Evolutionary conservation across 2,888 invertebrate species (phyloP), one percentile per base, ranked within the genome.

Genomic region (Strigamia maritima): DNA sequence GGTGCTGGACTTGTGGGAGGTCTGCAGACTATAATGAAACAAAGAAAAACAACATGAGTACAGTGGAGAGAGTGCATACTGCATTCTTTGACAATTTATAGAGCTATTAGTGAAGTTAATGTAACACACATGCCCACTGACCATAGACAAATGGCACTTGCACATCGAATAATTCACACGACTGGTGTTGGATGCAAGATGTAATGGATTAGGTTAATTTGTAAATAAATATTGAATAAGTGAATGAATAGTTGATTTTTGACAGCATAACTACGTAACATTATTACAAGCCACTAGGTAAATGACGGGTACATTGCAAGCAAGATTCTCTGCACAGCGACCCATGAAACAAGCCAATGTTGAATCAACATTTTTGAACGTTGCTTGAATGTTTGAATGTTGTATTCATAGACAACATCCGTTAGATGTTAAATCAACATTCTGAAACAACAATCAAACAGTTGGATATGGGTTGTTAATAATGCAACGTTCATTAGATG

Each of bases 61-160:
- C 4, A 44, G 40, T 14, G 19, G 60, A n/a, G n/a, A n/a, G 31
- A 31, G 31, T 31, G 31, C 31, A 31, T 31, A 31, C 31, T 60
- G 60, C 60, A 60, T 60, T 60, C 24, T 60, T 24, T 10, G 60
- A 60, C 60, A 60, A 60, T 60, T 60, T 60, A 60, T 60, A 60
- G 60, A 2, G 24, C 60, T 60, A 60, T 60, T 60, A 60, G 60
- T 60, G 4, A n/a, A 60, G 60, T 60, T 22, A 60, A 60, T 60
- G 60, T n/a, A 60, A 60, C 19, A 60, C 60, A 22, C 60, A 60
- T 60, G 24, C 60, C 60, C 60, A 22, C 24, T 60, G n/a, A 19
- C 60, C 40, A 44, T 44, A 44, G 60, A 60, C 60, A 19, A 60
- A 60, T 16, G 2, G 40, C 40, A 44, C 40, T 44, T 44, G 19